Conservation (phyloP, 2,797 vertebrate genomes). For the Anolis apletophallus region DNA sequence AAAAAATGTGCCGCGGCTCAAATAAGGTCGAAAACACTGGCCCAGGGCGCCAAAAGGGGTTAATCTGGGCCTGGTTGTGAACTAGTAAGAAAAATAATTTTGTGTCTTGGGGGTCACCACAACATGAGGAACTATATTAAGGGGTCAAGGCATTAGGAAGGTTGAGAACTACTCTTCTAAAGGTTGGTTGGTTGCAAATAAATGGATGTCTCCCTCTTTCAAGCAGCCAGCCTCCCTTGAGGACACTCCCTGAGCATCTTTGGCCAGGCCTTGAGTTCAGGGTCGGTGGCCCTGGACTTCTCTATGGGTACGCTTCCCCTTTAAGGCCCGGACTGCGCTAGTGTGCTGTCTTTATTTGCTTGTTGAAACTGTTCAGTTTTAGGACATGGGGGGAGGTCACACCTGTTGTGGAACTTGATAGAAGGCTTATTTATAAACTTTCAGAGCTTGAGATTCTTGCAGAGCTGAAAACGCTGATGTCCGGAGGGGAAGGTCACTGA, state of each 20-base stretch:
- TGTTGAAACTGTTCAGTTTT: slow-evolving; percentile 99
- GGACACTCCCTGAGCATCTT: not conserved
- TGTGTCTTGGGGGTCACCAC: too few species aligned
- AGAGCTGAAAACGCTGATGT: slow-evolving; percentile 96
- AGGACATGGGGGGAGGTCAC: slow-evolving; percentile 98
- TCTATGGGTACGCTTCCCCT: slow-evolving; percentile 73
- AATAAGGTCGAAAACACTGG: too few species aligned
- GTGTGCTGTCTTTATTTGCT: slow-evolving; percentile 80
- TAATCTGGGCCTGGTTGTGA: too few species aligned
- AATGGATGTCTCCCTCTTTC: not conserved
- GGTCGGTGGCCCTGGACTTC: not conserved
- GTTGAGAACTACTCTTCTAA: too few species aligned
- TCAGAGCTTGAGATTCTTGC: slow-evolving; percentile 97
- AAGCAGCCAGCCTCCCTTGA: not conserved
- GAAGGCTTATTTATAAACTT: slow-evolving; percentile 99
- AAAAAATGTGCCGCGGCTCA: too few species aligned
- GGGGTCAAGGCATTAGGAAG: too few species aligned
- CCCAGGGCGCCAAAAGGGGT: too few species aligned
- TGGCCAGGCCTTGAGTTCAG: slow-evolving; percentile 25
- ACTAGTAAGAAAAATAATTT: too few species aligned
- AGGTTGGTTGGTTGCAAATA: not conserved
- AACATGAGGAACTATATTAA: too few species aligned
- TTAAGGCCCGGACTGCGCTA: slow-evolving; percentile 76
- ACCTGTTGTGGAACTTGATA: slow-evolving; percentile 99
- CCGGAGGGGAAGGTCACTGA: slow-evolving; percentile 87